phyloP scores from a whole-genome alignment of 2,888 invertebrate species.

The Dryobotodes eremita region DNA sequence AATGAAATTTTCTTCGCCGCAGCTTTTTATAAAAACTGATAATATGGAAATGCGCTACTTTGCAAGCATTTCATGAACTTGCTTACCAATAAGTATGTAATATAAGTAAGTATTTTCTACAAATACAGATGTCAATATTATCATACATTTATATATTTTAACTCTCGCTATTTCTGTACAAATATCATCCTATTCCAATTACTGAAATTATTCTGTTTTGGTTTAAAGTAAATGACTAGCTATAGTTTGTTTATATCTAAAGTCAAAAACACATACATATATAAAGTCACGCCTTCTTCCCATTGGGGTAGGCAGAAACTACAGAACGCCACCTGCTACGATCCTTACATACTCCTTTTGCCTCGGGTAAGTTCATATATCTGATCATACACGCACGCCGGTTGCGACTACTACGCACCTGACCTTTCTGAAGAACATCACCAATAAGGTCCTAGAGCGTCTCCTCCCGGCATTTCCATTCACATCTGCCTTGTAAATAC shows the following conservation, averaged over 20 bases:
- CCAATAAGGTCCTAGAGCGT: no score
- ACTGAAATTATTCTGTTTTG: neutral
- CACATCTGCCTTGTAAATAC: no score
- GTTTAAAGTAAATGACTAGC: neutral
- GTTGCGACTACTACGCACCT: no score
- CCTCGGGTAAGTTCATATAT: no score
- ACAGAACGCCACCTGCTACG: no score
- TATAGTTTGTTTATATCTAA: neutral
- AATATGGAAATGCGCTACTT: constrained; percentile 11
- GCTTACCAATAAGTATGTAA: constrained; percentile 9
- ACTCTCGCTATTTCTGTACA: neutral
- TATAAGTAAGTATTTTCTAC: neutral
- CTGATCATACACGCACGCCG: no score
- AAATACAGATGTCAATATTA: constrained; percentile 22
- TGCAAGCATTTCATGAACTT: neutral
- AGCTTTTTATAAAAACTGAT: constrained; percentile 13
- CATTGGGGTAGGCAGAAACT: no score
- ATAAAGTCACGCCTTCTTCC: no score
- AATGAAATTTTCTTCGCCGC: constrained; percentile 20
- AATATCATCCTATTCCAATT: neutral
- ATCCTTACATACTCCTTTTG: no score
- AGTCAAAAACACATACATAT: no score
- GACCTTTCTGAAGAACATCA: no score
- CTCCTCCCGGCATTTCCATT: no score
- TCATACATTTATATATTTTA: constrained; percentile 7